Conservation (phyloP, 1,140 invertebrate species). For the Agrilus planipennis region DNA sequence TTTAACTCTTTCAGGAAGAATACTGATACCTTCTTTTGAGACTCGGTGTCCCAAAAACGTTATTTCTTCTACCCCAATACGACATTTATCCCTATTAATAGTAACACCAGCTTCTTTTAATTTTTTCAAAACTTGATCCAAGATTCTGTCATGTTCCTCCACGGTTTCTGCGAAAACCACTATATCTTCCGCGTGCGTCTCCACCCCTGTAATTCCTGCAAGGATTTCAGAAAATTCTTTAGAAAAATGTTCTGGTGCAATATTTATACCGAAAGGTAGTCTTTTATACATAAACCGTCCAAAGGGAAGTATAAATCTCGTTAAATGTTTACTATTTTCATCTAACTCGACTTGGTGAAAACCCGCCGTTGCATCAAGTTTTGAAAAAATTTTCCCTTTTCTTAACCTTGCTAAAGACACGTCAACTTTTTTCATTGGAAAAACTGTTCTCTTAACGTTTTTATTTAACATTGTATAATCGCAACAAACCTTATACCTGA, state of each 20-base stretch:
- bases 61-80: conserved; percentile 12
- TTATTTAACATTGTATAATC: conserved; percentile 14
- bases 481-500: conserved; percentile 14
- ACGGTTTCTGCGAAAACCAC: conserved; percentile 17
- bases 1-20: conserved; percentile 23
- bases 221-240: conserved; percentile 17
- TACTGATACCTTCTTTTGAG: conserved; percentile 17
- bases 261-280: conserved; percentile 18
- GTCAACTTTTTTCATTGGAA: conserved; percentile 20
- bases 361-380: conserved; percentile 11
- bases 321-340: conserved; percentile 10
- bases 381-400: conserved; percentile 16
- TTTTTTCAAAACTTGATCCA: conserved; percentile 16
- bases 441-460: conserved; percentile 7
- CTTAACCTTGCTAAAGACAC: conserved; percentile 14
- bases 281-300: conserved; percentile 17
- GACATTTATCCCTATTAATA: conserved; percentile 23
- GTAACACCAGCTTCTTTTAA: conserved; percentile 20
- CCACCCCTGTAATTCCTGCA: conserved; percentile 16
- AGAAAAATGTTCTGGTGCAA: conserved; percentile 20
- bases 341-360: conserved; percentile 13
- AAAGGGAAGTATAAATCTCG: conserved; percentile 20
- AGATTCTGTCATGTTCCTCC: conserved; percentile 18
- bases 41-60: conserved; percentile 26
- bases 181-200: conserved; percentile 25